Evolutionary conservation across 2,888 invertebrate species (phyloP).

Genomic region (Polia nebulosa): DNA sequence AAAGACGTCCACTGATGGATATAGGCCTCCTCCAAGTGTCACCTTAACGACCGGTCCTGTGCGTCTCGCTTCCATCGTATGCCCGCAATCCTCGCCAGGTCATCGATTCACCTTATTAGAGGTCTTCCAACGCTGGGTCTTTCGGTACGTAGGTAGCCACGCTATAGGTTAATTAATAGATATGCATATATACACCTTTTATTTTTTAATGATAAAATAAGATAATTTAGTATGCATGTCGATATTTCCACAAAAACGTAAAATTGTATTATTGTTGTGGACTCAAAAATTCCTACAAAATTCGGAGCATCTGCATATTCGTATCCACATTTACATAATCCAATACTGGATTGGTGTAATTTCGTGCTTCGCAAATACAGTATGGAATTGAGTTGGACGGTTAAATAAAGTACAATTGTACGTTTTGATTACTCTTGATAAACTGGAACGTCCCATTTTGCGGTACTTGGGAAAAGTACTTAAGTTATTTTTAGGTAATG

Average conservation of each 20-base stretch:
- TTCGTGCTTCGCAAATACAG: constrained; percentile 59
- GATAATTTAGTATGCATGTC: neutral
- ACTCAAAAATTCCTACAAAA: constrained; percentile 18
- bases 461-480: too few relatives aligned
- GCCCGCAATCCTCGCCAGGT: too few relatives aligned
- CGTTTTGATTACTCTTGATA: constrained; percentile 54
- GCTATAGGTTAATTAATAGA: neutral
- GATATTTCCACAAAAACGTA: neutral
- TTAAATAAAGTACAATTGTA: constrained; percentile 58
- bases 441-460: neutral
- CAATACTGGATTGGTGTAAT: constrained; percentile 62
- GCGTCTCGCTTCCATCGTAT: too few relatives aligned
- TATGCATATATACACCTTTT: neutral
- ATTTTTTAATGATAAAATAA: neutral
- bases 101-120: too few relatives aligned
- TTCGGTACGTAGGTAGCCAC: too few relatives aligned
- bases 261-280: neutral
- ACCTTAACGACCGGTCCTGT: too few relatives aligned
- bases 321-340: constrained; percentile 55
- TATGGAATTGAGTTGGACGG: constrained; percentile 47
- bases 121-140: too few relatives aligned
- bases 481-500: constrained; percentile 17
- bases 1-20: too few relatives aligned
- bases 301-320: constrained; percentile 44
- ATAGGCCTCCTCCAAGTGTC: too few relatives aligned